Evolutionary conservation across 1,140 invertebrate genomes (phyloP).

Genomic region (Heliconius hewitsoni): DNA sequence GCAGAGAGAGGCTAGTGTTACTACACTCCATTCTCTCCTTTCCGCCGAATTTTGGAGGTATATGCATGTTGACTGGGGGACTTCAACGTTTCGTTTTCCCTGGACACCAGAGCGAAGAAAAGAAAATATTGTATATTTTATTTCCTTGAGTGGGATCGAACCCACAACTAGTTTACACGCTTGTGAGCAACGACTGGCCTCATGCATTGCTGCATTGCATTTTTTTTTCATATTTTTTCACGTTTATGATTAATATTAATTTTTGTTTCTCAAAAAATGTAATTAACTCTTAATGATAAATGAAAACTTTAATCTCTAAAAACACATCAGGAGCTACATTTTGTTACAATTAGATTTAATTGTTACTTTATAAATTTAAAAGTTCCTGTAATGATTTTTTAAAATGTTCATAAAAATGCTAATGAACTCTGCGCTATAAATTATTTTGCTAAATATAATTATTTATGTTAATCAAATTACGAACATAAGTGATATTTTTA

Average conservation of each 20-base stretch:
- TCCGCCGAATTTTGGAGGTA: no score
- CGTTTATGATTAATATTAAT: slow-evolving; percentile 31
- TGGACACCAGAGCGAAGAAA: no score
- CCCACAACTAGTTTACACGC: no score
- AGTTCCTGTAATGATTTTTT: slow-evolving; percentile 10
- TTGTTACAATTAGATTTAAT: slow-evolving; percentile 21
- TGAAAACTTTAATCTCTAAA: slow-evolving; percentile 25
- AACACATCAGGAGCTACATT: slow-evolving; percentile 7
- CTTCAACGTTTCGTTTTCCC: no score
- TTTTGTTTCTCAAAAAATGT: slow-evolving; percentile 26
- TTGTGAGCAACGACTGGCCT: no score
- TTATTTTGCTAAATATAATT: slow-evolving; percentile 7
- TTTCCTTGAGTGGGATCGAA: no score
- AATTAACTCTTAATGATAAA: slow-evolving; percentile 32
- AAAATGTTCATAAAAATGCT: slow-evolving; percentile 20
- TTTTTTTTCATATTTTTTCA: slow-evolving; percentile 34
- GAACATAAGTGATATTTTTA: not conserved
- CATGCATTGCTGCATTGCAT: not conserved
- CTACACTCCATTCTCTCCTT: no score
- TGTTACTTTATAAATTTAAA: slow-evolving; percentile 13
- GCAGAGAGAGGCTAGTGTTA: no score
- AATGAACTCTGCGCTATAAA: slow-evolving; percentile 18
- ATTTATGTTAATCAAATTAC: not conserved
- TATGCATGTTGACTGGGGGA: no score
- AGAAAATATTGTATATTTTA: no score